phyloP scores from a whole-genome alignment of 2,888 invertebrate species.

The Macrophya alboannulata region DNA sequence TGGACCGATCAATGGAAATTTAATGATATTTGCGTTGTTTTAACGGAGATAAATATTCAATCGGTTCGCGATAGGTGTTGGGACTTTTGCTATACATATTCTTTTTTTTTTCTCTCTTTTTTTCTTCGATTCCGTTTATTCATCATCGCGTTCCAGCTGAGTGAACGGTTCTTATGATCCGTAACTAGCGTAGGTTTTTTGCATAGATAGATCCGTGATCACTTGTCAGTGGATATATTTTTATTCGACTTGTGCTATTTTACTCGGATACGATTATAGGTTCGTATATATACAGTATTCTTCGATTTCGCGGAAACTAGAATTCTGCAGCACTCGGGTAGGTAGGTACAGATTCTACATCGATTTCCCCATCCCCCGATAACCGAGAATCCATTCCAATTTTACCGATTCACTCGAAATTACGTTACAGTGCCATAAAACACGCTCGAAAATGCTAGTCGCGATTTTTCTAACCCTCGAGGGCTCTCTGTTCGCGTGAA shows the following conservation, averaged over 20 bases:
- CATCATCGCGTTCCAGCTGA: neutral
- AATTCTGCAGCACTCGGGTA: constrained; percentile 8
- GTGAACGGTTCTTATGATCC: neutral
- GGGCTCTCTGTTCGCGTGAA: constrained; percentile 3
- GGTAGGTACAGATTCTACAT: constrained; percentile 65
- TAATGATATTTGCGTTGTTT: neutral
- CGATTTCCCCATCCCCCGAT: constrained; percentile 65
- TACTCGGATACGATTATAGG: neutral
- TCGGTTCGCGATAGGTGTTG: neutral
- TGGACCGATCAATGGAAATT: neutral
- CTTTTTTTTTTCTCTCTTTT: neutral
- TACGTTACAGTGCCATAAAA: constrained; percentile 50
- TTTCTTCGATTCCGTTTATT: neutral
- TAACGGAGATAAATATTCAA: neutral
- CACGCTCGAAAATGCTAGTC: constrained; percentile 42
- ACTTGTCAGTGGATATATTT: neutral
- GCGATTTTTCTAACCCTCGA: constrained; percentile 35
- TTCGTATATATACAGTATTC: neutral
- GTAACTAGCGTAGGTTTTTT: neutral
- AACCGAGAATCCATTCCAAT: constrained; percentile 52
- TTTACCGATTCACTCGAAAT: constrained; percentile 54
- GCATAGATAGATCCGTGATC: neutral
- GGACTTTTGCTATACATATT: neutral
- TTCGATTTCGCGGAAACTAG: constrained; percentile 1
- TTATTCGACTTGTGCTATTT: neutral